Conservation (phyloP, 2,888 invertebrate species). For the Polyommatus iphigenia region DNA sequence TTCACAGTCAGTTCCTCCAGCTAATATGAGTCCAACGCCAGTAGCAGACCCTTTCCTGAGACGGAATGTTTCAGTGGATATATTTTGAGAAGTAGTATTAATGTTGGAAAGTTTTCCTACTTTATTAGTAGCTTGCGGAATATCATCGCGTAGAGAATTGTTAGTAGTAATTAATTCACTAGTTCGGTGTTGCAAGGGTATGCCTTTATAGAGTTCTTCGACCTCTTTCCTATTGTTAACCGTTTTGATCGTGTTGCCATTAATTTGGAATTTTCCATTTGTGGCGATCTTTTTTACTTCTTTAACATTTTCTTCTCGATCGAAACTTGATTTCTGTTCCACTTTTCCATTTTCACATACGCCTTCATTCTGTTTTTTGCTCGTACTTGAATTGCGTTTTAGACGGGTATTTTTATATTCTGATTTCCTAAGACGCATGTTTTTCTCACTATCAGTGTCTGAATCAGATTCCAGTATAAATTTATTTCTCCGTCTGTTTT, state of each 20-base stretch:
- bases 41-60: conserved; percentile 72
- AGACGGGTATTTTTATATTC: conserved; percentile 72
- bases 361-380: conserved; percentile 62
- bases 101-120: conserved; percentile 27
- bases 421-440: conserved; percentile 68
- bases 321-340: conserved; percentile 60
- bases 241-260: conserved; percentile 32
- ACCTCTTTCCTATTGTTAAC: conserved; percentile 5
- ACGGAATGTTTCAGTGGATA: conserved; percentile 57
- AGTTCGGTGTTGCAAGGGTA: background rate
- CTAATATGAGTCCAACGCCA: conserved; percentile 92
- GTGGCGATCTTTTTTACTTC: conserved; percentile 49
- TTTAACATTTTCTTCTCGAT: conserved; percentile 63
- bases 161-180: background rate
- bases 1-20: conserved; percentile 94
- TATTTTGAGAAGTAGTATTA: conserved; percentile 42
- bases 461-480: conserved; percentile 70
- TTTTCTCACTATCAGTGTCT: conserved; percentile 65
- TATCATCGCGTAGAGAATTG: background rate
- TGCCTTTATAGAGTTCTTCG: background rate
- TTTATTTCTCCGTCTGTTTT: conserved; percentile 73
- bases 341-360: conserved; percentile 56
- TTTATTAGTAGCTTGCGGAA: background rate
- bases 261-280: conserved; percentile 13
- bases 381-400: conserved; percentile 68